Conservation (phyloP, 2,113 vertebrate genomes). For the Myanophis thanlyinensis region DNA sequence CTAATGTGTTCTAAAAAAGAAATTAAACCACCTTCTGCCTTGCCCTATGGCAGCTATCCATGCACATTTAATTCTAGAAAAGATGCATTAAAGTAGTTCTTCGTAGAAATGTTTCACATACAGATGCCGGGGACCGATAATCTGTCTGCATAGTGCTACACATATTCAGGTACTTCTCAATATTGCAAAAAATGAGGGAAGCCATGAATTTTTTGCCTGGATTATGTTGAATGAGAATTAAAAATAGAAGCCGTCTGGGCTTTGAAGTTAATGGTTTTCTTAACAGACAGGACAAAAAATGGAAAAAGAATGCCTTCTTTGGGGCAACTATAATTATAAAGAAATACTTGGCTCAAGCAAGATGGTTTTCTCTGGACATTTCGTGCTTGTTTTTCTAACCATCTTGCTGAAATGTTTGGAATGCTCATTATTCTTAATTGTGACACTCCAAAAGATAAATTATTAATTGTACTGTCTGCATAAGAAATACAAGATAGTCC, state of each 20-base stretch:
- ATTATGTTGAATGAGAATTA: conserved; percentile 4
- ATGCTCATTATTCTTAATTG: background rate
- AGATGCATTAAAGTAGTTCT: conserved; percentile 83
- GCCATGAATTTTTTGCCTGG: conserved; percentile 35
- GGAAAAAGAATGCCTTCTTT: background rate
- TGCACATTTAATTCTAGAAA: conserved; percentile 83
- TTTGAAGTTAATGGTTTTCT: conserved; percentile 26
- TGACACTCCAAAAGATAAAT: background rate
- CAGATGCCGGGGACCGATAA: conserved; percentile 54
- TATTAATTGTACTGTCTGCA: background rate
- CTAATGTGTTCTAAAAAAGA: conserved; percentile 86
- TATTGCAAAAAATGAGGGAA: conserved; percentile 24
- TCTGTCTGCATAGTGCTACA: conserved; percentile 59
- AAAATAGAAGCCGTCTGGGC: conserved; percentile 22
- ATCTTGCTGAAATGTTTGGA: background rate
- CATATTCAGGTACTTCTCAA: conserved; percentile 35
- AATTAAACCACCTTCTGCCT: conserved; percentile 79
- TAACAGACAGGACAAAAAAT: rapidly evolving
- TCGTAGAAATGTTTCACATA: conserved; percentile 73
- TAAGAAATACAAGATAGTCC: background rate
- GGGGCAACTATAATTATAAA: background rate
- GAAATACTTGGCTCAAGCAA: background rate
- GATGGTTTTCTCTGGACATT: conserved; percentile 20
- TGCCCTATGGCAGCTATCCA: conserved; percentile 73
- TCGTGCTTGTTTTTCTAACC: background rate